These are phyloP conservation scores for Forbesichthys papilliferus DNA, from an alignment of 2,113 vertebrate species.

Conservation along the genomic window DNA sequence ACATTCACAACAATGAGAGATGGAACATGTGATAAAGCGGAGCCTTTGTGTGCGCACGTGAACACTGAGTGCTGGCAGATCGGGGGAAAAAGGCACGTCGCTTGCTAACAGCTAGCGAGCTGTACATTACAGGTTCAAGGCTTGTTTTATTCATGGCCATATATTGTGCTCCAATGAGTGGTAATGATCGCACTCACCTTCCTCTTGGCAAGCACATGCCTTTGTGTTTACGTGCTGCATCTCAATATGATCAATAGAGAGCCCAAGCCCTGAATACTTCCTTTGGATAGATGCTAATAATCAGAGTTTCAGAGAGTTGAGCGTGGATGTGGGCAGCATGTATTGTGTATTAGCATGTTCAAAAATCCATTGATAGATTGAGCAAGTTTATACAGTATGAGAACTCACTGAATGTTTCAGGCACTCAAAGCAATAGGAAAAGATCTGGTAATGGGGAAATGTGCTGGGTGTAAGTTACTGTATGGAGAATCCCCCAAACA, in stretches of 20 bases:
- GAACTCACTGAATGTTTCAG: slow-evolving; percentile 48
- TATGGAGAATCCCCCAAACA: slow-evolving; percentile 65
- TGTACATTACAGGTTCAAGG: slow-evolving; percentile 43
- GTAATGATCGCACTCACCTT: slow-evolving; percentile 72
- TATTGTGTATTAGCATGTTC: background rate
- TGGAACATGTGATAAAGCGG: slow-evolving; percentile 52
- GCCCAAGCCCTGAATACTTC: slow-evolving; percentile 47
- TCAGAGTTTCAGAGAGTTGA: slow-evolving; percentile 14
- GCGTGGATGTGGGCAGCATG: slow-evolving; percentile 14
- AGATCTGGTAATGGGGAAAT: slow-evolving; percentile 64
- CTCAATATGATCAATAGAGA: slow-evolving; percentile 64
- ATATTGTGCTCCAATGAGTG: slow-evolving; percentile 51
- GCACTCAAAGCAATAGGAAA: slow-evolving; percentile 59
- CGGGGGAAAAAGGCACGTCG: slow-evolving; percentile 16
- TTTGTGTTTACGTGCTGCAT: slow-evolving; percentile 63
- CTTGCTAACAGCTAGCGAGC: slow-evolving; percentile 55
- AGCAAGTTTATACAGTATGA: slow-evolving; percentile 17
- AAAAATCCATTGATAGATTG: slow-evolving; percentile 21
- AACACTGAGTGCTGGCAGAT: slow-evolving; percentile 39
- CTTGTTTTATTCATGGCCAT: slow-evolving; percentile 67
- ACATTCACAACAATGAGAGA: slow-evolving; percentile 53
- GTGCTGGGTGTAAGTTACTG: slow-evolving; percentile 47
- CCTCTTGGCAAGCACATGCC: slow-evolving; percentile 67
- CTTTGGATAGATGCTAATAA: slow-evolving; percentile 55
- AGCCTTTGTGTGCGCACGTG: background rate